Percentiles rank a stretch among this genome's conserved stretches.
phyloP scores from a whole-genome alignment of 2,797 vertebrate species.

The Saxicola maurus region DNA sequence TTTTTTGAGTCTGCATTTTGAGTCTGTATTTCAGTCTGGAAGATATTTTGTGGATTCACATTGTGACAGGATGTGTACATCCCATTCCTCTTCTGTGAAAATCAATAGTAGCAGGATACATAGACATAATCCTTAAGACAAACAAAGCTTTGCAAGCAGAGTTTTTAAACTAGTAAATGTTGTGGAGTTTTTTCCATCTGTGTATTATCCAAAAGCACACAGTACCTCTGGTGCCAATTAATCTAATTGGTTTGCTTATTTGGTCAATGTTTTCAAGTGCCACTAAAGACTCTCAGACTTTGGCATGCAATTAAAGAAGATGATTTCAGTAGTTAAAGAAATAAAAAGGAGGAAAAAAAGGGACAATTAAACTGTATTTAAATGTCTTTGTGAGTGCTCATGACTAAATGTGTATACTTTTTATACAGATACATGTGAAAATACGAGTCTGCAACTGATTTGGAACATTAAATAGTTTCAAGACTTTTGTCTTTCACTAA shows the following conservation, averaged over 20 bases:
- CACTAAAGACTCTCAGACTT: conserved; percentile 27
- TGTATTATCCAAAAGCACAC: background rate
- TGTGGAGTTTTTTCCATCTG: background rate
- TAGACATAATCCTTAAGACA: background rate
- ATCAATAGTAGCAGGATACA: background rate
- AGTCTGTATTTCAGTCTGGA: background rate
- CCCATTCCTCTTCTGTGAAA: background rate
- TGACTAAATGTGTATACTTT: background rate
- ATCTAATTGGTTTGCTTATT: conserved; percentile 26
- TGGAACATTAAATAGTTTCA: conserved; percentile 10
- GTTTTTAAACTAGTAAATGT: background rate
- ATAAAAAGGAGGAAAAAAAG: background rate
- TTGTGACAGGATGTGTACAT: background rate
- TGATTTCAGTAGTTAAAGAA: background rate
- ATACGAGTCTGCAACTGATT: background rate
- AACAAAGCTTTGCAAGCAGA: background rate
- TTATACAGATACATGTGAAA: background rate
- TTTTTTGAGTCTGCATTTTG: background rate
- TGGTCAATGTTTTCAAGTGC: conserved; percentile 33
- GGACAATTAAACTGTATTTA: conserved; percentile 18
- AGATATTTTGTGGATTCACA: background rate
- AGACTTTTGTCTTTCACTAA: conserved; percentile 5
- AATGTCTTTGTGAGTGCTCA: background rate
- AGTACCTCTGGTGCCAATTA: conserved; percentile 48
- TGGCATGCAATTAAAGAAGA: conserved; percentile 15